Percentiles rank a stretch among this genome's conserved stretches.
Conservation (phyloP, 1,140 invertebrate genomes). For the Lepidurus packardi region DNA sequence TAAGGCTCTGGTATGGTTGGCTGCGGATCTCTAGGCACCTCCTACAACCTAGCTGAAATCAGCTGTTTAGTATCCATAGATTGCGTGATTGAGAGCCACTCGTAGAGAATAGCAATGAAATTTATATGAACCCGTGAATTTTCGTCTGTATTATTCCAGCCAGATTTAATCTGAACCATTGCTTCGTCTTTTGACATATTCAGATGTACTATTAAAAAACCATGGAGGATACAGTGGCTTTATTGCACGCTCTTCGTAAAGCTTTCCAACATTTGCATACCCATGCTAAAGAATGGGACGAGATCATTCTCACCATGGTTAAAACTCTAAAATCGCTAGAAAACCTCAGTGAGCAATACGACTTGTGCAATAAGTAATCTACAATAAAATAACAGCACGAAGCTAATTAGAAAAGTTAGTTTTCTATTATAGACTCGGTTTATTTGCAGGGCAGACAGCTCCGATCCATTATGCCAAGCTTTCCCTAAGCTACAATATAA, state of each 20-base stretch:
- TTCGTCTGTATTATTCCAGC: no score
- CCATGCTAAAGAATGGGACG: not conserved
- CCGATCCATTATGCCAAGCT: not conserved
- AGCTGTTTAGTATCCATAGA: no score
- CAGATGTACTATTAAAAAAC: no score
- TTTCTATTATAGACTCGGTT: not conserved
- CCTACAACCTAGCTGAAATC: no score
- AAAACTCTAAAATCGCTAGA: not conserved
- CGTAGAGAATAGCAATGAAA: no score
- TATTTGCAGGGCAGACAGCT: not conserved
- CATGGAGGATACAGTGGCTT: not conserved
- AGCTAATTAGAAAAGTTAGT: not conserved
- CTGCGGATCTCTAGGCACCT: no score
- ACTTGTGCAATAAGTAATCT: not conserved
- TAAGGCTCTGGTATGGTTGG: no score
- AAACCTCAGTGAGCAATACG: not conserved
- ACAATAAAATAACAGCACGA: not conserved
- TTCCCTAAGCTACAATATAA: not conserved
- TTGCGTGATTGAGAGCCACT: no score
- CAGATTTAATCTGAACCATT: no score
- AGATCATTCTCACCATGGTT: not conserved
- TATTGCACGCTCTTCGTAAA: not conserved
- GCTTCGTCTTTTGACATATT: no score
- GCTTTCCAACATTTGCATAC: not conserved
- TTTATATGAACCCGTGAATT: no score